A percentile compares a stretch with the other conserved stretches of the same genome.
Conservation (phyloP, 2,888 invertebrate species). For the Phortica okadai region DNA sequence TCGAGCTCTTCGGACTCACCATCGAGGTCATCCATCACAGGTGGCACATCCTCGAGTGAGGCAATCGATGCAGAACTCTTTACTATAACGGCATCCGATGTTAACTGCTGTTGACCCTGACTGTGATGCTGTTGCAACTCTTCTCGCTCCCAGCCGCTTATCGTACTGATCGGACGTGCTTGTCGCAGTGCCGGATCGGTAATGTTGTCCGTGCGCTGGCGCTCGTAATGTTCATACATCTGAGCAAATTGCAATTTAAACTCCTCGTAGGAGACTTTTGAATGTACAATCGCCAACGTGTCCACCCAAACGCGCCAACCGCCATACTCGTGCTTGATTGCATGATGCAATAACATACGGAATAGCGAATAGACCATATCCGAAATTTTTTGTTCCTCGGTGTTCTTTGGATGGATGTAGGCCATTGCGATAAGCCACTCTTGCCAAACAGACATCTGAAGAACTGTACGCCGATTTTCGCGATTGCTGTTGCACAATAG, state of each 20-base stretch:
- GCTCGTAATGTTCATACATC: slow-evolving; percentile 97
- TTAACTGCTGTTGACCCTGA: slow-evolving; percentile 55
- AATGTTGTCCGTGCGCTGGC: slow-evolving; percentile 94
- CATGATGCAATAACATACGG: slow-evolving; percentile 98
- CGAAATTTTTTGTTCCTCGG: slow-evolving; percentile 96
- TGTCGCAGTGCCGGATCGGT: slow-evolving; percentile 95
- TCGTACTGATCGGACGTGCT: slow-evolving; percentile 95
- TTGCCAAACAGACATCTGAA: slow-evolving; percentile 99
- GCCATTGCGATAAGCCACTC: slow-evolving; percentile 99
- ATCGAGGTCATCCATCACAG: slow-evolving; percentile 60
- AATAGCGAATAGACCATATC: slow-evolving; percentile 99
- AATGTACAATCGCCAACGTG: slow-evolving; percentile 98
- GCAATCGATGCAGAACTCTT: slow-evolving; percentile 60
- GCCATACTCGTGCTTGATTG: slow-evolving; percentile 99
- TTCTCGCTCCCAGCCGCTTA: slow-evolving; percentile 94
- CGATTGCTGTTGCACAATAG: slow-evolving; percentile 96
- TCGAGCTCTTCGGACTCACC: slow-evolving; percentile 48
- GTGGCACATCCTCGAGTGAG: slow-evolving; percentile 71
- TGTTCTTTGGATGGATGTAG: slow-evolving; percentile 96
- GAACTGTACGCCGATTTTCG: slow-evolving; percentile 96
- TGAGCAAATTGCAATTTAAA: slow-evolving; percentile 98
- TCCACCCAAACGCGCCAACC: slow-evolving; percentile 99
- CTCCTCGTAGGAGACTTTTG: slow-evolving; percentile 99
- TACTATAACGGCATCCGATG: neutral
- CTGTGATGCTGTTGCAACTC: slow-evolving; percentile 73